These are phyloP conservation scores for Limnephilus lunatus DNA, from an alignment of 2,888 invertebrate genomes.

Conservation along the genomic window DNA sequence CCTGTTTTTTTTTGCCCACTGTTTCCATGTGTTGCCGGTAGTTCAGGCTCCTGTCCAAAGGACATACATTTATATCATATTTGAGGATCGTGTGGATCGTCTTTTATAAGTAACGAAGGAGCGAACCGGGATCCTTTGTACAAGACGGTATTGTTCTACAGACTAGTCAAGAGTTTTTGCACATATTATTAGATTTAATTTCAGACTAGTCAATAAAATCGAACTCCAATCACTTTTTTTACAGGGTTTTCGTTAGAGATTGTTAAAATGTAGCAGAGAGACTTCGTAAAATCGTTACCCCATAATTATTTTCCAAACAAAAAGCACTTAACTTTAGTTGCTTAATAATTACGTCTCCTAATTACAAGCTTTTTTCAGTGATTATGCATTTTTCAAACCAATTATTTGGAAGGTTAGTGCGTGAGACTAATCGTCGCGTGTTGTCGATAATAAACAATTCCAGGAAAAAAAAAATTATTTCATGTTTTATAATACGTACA, in stretches of 20 bases:
- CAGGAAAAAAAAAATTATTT: not conserved
- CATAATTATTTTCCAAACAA: not conserved
- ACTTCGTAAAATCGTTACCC: not conserved
- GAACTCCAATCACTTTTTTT: too few species aligned
- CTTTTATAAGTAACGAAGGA: too few species aligned
- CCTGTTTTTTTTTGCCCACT: too few species aligned
- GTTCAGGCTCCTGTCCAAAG: too few species aligned
- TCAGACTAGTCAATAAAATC: too few species aligned
- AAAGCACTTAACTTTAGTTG: not conserved
- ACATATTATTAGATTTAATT: too few species aligned
- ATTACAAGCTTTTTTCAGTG: not conserved
- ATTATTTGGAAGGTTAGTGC: not conserved
- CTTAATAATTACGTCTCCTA: not conserved
- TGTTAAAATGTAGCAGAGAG: not conserved
- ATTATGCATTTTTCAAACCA: not conserved
- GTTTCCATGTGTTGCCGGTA: too few species aligned
- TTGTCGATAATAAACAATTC: not conserved
- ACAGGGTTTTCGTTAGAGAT: not conserved
- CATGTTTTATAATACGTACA: not conserved
- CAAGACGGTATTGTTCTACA: too few species aligned
- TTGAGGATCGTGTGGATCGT: too few species aligned
- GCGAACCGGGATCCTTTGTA: too few species aligned
- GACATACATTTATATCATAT: too few species aligned
- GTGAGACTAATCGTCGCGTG: conserved; percentile 26
- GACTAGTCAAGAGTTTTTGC: too few species aligned